Evolutionary conservation across 2,797 vertebrate species (phyloP), one percentile per base, ranked within the genome.

Genomic region (Onychomys arenicola): DNA sequence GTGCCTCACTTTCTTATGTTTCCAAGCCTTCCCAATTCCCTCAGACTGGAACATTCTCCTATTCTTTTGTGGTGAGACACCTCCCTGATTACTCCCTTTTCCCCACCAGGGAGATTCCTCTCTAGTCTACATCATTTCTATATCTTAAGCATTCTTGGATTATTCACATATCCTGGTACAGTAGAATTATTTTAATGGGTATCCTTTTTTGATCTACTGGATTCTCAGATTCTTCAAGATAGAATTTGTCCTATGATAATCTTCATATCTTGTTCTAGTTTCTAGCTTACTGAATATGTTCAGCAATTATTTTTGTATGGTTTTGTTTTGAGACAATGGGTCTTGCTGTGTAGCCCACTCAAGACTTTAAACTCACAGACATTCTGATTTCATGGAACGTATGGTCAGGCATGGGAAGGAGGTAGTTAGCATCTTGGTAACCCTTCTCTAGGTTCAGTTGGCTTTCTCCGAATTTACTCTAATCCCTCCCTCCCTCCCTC

Each of bases 221-320:
- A 80, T 12, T 96, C 55, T 29, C 82, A 49, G 23, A 88, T 97
- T 67, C 90, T 97, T 94, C 55, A 89, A 89, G 57, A 52, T 49
- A 77, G 75, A 95, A 94, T 91, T 23, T 69, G 17, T 82, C 29
- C 65, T 81, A 1, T 57, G 85, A 82, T 55, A 57, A 84, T 76
- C 75, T 87, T 90, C 87, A 91, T 40, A 76, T 94, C 92, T 69
- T 63, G 1, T 86, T 96, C 73, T 77, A 49, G 5, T 90, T 93
- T 57, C 61, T 92, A 82, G 27, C 71, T 95, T 95, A 80, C 29
- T 86, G n/a, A 57, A 12, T 65, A 19, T 86, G 32, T n/a, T 83
- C n/a, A 89, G 37, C n/a, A 75, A 65, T 81, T 71, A 59, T 65
- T 82, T 94, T 81, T 23, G 29, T 46, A 6, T 17, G 6, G 0